phyloP scores from a whole-genome alignment of 2,797 vertebrate species.

The Kryptolebias ocellatus region DNA sequence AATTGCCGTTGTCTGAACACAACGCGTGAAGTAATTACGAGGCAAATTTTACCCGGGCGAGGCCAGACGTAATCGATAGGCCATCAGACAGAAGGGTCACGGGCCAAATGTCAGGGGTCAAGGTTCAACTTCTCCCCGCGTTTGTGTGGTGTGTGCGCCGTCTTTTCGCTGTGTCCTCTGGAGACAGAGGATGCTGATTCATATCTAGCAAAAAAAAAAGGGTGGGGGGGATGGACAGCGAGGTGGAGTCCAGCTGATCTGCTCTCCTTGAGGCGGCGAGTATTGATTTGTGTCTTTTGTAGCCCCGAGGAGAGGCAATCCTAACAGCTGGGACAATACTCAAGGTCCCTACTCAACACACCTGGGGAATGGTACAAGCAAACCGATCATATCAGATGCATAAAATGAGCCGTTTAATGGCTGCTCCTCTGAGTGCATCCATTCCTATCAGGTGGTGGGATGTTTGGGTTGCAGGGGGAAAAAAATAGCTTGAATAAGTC shows the following conservation, averaged over 20 bases:
- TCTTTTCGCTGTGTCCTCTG: constrained; percentile 44
- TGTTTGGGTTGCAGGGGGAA: not conserved
- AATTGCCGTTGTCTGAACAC: constrained; percentile 44
- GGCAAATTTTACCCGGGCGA: constrained; percentile 73
- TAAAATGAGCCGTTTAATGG: constrained; percentile 20
- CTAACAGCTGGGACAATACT: constrained; percentile 70
- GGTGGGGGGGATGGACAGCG: constrained; percentile 60
- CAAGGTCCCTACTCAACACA: constrained; percentile 46
- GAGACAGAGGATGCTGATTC: constrained; percentile 78
- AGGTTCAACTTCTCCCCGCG: constrained; percentile 64
- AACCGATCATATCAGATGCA: constrained; percentile 20
- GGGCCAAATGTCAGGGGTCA: constrained; percentile 73
- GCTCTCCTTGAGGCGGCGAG: constrained; percentile 60
- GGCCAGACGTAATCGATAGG: constrained; percentile 87
- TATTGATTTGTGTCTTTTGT: constrained; percentile 77
- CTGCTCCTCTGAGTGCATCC: not conserved
- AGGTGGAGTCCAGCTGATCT: constrained; percentile 70
- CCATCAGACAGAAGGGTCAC: constrained; percentile 84
- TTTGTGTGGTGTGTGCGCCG: constrained; percentile 49
- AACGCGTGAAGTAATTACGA: constrained; percentile 76
- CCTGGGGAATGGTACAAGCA: constrained; percentile 35
- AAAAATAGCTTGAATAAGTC: not conserved
- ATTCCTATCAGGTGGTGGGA: constrained; percentile 25
- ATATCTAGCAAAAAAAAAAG: constrained; percentile 48
- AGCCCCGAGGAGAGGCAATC: constrained; percentile 63